phyloP scores from a whole-genome alignment of 2,113 vertebrate genomes.

The Stigmatopora nigra region DNA sequence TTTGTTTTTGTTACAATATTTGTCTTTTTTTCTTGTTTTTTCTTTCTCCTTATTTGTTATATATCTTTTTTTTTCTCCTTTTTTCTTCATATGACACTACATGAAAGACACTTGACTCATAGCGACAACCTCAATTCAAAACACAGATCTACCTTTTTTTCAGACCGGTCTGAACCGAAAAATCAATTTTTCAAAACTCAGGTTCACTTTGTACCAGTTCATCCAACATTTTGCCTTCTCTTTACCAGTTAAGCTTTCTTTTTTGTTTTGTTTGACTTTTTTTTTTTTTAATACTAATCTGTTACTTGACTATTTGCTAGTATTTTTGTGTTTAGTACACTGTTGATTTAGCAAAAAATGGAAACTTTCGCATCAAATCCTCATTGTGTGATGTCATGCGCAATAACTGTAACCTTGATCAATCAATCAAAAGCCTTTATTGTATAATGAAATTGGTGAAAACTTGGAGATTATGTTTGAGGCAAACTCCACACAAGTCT shows the following conservation, averaged over 20 bases:
- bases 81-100: constrained; percentile 1
- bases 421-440: not conserved
- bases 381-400: not conserved
- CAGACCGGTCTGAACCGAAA: constrained; percentile 5
- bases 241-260: not conserved
- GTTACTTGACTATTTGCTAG: not conserved
- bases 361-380: not conserved
- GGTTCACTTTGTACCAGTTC: not conserved
- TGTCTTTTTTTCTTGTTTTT: not conserved
- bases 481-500: too few species aligned
- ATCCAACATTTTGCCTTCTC: not conserved
- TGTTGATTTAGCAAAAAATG: not conserved
- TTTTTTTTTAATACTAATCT: not conserved
- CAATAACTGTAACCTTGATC: not conserved
- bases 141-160: constrained; percentile 32
- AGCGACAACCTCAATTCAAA: constrained; percentile 10
- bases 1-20: not conserved
- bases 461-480: too few species aligned
- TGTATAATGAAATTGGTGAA: too few species aligned
- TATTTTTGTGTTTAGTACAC: not conserved
- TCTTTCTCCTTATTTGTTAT: not conserved
- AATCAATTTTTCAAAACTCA: constrained; percentile 1
- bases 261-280: too few species aligned
- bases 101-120: constrained; percentile 11
- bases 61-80: constrained; percentile 4